Evolutionary conservation across 2,113 vertebrate genomes (phyloP), one percentile per base, ranked within the genome.

Genomic region (Tiliqua scincoides): DNA sequence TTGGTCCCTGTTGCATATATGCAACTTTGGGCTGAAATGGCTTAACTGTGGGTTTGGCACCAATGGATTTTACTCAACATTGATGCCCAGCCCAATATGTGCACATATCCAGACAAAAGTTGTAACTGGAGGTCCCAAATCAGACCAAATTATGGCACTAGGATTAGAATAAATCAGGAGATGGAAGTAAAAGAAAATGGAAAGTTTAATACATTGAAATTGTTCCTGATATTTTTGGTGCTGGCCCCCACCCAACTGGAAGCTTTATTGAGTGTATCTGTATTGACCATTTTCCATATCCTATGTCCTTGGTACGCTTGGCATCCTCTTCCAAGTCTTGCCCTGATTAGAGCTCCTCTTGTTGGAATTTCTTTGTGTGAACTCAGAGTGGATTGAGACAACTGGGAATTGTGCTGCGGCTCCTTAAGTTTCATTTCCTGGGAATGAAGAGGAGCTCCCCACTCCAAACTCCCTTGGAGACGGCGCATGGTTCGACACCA

Each of bases 401-500:
- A 74, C 65, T 74, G 57, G 54, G 30, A 62, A 17, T 15, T 35
- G 40, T 72, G n/a, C 15, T 62, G 57, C 65, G 30, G 63, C 63
- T 77, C 20, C 62, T 65, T 35, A 37, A 79, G 52, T 40, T 54
- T 80, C 67, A 73, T 80, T 73, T 52, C 0, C 18, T 76, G 80
- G 73, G 80, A 93, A 91, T 88, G 96, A 96, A 96, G 94, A 95
- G 84, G 93, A 96, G 2, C 63, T 82, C 15, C 72, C 59, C 20
- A 78, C 23, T 70, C 18, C 52, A n/a, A 78, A 30, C 63, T 87
- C 77, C 81, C 77, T n/a, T 82, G 91, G 91, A 94, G 92, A 87
- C 93, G 85, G 95, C 96, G 96, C 96, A 96, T 92, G 93, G 94
- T 96, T 97, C 96, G 91, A 95, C 96, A 96, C 95, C 96, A 97